Percentiles rank a stretch among this genome's conserved stretches.
These are phyloP conservation scores for Melopsittacus undulatus DNA, from an alignment of 2,797 vertebrate genomes.

Conservation along the genomic window DNA sequence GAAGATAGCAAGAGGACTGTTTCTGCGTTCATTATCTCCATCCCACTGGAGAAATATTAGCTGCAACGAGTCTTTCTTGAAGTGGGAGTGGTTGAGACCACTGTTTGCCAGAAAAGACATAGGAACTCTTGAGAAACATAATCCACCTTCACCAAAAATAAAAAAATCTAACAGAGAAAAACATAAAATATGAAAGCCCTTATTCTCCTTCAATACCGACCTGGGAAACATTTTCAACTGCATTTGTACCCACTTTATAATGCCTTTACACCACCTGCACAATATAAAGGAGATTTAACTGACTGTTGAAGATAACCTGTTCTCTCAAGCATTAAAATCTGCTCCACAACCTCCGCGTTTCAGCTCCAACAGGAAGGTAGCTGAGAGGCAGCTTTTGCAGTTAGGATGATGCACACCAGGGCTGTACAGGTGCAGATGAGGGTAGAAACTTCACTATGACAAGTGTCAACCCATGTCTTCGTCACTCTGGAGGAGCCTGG, in stretches of 20 bases:
- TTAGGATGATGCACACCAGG: neutral
- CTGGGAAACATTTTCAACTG: neutral
- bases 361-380: neutral
- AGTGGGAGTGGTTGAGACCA: neutral
- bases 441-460: neutral
- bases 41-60: neutral
- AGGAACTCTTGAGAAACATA: neutral
- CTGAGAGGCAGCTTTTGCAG: neutral
- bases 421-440: neutral
- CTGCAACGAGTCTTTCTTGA: neutral
- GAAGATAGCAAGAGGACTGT: neutral
- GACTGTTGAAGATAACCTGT: neutral
- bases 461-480: neutral
- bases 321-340: neutral
- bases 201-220: neutral
- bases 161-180: neutral
- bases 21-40: neutral
- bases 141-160: neutral
- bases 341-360: neutral
- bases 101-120: neutral
- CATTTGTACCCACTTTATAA: neutral
- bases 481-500: constrained; percentile 18
- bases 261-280: neutral
- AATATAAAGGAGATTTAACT: neutral
- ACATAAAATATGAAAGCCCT: neutral